Base-by-base conservation (phyloP, 1,140 invertebrate genomes). In the Eurosta solidaginis region DNA sequence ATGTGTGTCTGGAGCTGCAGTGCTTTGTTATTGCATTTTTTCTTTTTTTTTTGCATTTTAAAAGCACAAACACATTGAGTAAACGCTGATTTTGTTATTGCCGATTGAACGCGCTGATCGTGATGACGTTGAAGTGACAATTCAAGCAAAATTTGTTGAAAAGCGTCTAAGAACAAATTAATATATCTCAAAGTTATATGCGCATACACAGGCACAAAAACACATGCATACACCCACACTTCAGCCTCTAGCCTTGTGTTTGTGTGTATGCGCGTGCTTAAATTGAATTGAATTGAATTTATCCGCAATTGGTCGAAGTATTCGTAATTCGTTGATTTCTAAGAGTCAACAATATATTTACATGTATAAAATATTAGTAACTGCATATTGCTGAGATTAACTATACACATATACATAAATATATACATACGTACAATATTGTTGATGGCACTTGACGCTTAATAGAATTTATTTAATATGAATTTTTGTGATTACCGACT, bases 241-340 rank as follows among this genome's bases (percentile, higher is more conserved):
- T 22, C 59, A 42, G 27, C n/a, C n/a, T n/a, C 17, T 68, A 68
- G 33, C 59, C 59, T 68, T 33, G 54, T 36, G 9, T n/a, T n/a
- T n/a, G n/a, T n/a, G n/a, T n/a, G n/a, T n/a, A n/a, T 12, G 25
- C 50, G 50, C n/a, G 27, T 20, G 33, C n/a, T 68, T 68, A 68
- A 68, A 68, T 68, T 68, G 59, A 68, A 68, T 68, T 85, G 84
- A 85, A 85, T 85, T 85, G 84, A 85, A 85, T 85, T 85, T 85
- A 85, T 85, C 84, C 84, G 84, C 84, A 85, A 85, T 85, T 85
- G 84, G 84, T 85, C 82, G 84, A 74, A 74, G 42, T 74, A 74
- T 33, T 68, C 73, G 73, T 74, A 74, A 47, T 44, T 74, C 44
- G 68, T 74, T n/a, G n/a, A 45, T 25, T 74, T 29, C 22, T 47